phyloP scores from a whole-genome alignment of 2,797 vertebrate species.

The Apodemus agrarius region DNA sequence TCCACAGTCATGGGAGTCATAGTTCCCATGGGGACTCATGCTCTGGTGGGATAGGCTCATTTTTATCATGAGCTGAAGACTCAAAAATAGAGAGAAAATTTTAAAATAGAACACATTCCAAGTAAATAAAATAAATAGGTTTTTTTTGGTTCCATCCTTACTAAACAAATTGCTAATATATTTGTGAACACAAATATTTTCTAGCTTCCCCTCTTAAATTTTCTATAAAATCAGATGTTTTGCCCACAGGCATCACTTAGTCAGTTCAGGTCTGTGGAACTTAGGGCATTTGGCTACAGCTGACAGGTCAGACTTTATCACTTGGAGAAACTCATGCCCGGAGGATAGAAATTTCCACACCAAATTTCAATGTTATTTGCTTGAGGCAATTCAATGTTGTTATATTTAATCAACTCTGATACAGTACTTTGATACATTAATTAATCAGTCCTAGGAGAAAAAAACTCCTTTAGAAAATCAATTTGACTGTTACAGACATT shows the following conservation, averaged over 20 bases:
- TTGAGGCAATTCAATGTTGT: conserved; percentile 17
- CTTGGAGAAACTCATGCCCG: background rate
- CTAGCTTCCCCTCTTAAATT: background rate
- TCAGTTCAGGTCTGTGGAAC: background rate
- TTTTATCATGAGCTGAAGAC: background rate
- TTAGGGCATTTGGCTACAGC: background rate
- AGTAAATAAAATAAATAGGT: conserved; percentile 7
- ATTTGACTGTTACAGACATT: background rate
- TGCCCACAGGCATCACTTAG: background rate
- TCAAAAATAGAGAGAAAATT: background rate
- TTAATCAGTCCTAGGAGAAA: background rate
- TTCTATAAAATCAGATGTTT: conserved; percentile 4
- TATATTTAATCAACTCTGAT: conserved; percentile 50
- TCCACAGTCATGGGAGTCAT: background rate
- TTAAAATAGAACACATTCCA: conserved; percentile 37
- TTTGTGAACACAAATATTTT: conserved; percentile 36
- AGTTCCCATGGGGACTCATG: background rate
- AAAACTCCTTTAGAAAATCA: background rate
- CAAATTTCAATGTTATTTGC: background rate
- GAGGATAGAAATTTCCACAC: background rate
- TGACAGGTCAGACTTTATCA: background rate
- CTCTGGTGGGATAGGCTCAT: background rate
- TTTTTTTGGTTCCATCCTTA: background rate
- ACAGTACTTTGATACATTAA: conserved; percentile 26
- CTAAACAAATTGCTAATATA: background rate